Percentiles rank a stretch among this genome's conserved stretches.
phyloP scores from a whole-genome alignment of 2,888 invertebrate genomes.

The Cheilosia scutellata region DNA sequence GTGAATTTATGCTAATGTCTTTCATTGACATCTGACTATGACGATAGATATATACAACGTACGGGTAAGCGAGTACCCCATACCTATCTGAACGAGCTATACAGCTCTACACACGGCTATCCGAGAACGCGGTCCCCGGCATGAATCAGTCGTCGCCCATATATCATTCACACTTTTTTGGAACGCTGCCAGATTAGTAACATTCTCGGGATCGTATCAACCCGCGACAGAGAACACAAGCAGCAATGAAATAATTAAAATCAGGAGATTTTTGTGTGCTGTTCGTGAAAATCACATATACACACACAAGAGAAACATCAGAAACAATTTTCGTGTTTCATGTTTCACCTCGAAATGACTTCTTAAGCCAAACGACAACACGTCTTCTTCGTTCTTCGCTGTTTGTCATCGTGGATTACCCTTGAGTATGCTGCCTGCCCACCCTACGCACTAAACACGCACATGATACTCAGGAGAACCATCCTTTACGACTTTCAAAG shows the following conservation, averaged over 20 bases:
- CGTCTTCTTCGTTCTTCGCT: slow-evolving; percentile 50
- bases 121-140: slow-evolving; percentile 56
- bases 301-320: slow-evolving; percentile 44
- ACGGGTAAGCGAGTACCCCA: background rate
- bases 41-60: slow-evolving; percentile 27
- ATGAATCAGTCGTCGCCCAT: slow-evolving; percentile 75
- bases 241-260: slow-evolving; percentile 72
- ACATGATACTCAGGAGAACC: slow-evolving; percentile 12
- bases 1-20: slow-evolving; percentile 74
- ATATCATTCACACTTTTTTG: slow-evolving; percentile 75
- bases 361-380: slow-evolving; percentile 53
- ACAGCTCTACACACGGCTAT: slow-evolving; percentile 23
- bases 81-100: slow-evolving; percentile 24
- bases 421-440: slow-evolving; percentile 51
- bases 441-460: slow-evolving; percentile 40
- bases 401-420: slow-evolving; percentile 73
- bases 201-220: slow-evolving; percentile 63
- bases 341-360: slow-evolving; percentile 73
- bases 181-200: slow-evolving; percentile 69
- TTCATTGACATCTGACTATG: slow-evolving; percentile 71
- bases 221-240: slow-evolving; percentile 22
- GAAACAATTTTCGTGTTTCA: slow-evolving; percentile 67
- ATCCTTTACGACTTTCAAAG: slow-evolving; percentile 68
- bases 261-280: slow-evolving; percentile 53
- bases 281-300: slow-evolving; percentile 25